phyloP scores from a whole-genome alignment of 2,797 vertebrate genomes.

The Diceros bicornis region DNA sequence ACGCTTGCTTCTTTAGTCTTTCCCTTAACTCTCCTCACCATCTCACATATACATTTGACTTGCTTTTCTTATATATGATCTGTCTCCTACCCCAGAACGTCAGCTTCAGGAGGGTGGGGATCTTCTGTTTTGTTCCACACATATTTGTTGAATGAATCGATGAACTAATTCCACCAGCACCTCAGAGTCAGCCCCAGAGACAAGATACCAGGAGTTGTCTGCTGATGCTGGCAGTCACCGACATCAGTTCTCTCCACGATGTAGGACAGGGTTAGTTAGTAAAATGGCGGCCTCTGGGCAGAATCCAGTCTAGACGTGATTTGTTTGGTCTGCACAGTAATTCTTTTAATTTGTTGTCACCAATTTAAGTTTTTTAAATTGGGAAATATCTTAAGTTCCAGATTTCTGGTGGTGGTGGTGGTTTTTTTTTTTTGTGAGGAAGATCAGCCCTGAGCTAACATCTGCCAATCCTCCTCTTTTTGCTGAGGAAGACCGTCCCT shows the following conservation, averaged over 20 bases:
- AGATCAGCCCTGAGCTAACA: too few species aligned
- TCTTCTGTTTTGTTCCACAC: not conserved
- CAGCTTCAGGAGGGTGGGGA: not conserved
- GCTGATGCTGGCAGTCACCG: too few species aligned
- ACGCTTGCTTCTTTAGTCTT: not conserved
- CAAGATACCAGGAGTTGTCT: not conserved
- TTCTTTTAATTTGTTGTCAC: not conserved
- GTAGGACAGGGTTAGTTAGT: too few species aligned
- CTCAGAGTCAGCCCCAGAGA: not conserved
- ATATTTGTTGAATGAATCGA: not conserved
- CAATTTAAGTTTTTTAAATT: not conserved
- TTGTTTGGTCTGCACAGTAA: not conserved
- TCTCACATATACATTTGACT: not conserved
- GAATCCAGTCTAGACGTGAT: not conserved
- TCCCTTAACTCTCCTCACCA: not conserved
- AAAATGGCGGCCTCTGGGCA: not conserved
- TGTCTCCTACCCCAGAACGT: not conserved
- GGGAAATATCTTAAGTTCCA: not conserved
- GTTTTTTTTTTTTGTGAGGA: too few species aligned
- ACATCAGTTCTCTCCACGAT: rapidly evolving
- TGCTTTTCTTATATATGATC: not conserved
- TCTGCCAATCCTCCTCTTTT: too few species aligned
- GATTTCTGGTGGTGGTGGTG: not conserved
- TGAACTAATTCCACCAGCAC: not conserved
- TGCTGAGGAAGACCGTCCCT: too few species aligned